Evolutionary conservation across 2,888 invertebrate species (phyloP).

Genomic region (Campoplex capitator): DNA sequence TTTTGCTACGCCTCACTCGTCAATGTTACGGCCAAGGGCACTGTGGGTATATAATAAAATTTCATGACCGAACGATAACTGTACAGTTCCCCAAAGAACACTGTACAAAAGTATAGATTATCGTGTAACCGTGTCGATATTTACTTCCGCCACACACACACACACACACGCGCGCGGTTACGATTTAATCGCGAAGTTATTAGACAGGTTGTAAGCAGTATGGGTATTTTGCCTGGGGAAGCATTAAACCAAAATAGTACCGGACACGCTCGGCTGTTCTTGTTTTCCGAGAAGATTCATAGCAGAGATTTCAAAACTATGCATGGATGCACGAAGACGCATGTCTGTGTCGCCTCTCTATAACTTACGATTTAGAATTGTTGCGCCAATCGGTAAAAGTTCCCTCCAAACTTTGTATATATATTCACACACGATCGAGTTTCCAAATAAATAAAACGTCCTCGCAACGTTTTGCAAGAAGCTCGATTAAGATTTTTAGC

Average conservation of each 20-base stretch:
- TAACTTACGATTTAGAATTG: background rate
- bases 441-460: background rate
- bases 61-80: background rate
- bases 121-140: background rate
- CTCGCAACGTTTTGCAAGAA: background rate
- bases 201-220: background rate
- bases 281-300: background rate
- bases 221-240: background rate
- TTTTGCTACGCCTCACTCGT: conserved; percentile 67
- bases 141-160: background rate
- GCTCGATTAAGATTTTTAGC: background rate
- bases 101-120: conserved; percentile 17
- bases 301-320: background rate
- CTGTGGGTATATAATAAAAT: background rate
- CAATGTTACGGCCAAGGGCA: conserved; percentile 20
- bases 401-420: background rate
- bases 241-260: background rate
- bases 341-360: background rate
- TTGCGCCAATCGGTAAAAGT: background rate
- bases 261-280: background rate
- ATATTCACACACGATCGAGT: background rate
- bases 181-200: background rate
- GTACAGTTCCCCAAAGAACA: conserved; percentile 1
- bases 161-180: background rate
- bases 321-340: background rate